Conservation (phyloP, 2,113 vertebrate species). For the Pagrus major region DNA sequence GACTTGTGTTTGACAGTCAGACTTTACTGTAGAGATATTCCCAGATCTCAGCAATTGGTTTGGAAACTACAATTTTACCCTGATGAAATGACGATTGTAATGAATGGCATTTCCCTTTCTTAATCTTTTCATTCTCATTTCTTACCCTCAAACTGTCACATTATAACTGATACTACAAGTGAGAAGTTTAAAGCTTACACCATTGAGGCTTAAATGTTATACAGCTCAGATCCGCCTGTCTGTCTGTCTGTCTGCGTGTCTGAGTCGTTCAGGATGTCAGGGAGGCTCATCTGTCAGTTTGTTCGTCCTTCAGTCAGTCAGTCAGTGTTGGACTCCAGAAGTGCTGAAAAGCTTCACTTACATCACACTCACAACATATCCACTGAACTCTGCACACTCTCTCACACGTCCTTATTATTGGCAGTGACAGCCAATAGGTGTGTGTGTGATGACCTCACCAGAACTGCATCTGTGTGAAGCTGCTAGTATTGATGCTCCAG, state of each 20-base stretch:
- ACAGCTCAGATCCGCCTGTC: neutral
- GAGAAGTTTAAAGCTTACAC: neutral
- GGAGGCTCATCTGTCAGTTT: neutral
- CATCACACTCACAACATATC: conserved; percentile 45
- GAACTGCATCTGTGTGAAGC: conserved; percentile 18
- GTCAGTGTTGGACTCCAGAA: conserved; percentile 32
- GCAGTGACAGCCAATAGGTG: conserved; percentile 63
- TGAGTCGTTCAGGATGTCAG: neutral
- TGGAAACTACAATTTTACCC: neutral
- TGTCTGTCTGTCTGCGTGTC: neutral
- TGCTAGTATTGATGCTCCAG: conserved; percentile 43
- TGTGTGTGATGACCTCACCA: conserved; percentile 50
- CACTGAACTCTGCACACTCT: conserved; percentile 62
- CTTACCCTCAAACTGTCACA: neutral
- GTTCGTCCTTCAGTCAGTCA: conserved; percentile 6
- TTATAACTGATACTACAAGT: neutral
- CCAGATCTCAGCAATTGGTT: neutral
- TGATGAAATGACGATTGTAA: neutral
- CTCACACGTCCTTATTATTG: conserved; percentile 26
- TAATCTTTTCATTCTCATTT: no score
- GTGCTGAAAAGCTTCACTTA: conserved; percentile 57
- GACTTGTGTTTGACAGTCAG: neutral
- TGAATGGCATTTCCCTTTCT: neutral
- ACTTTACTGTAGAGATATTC: neutral
- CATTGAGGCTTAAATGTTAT: neutral